These are phyloP conservation scores for Staurois parvus DNA, from an alignment of 2,797 vertebrate species.

Conservation along the genomic window DNA sequence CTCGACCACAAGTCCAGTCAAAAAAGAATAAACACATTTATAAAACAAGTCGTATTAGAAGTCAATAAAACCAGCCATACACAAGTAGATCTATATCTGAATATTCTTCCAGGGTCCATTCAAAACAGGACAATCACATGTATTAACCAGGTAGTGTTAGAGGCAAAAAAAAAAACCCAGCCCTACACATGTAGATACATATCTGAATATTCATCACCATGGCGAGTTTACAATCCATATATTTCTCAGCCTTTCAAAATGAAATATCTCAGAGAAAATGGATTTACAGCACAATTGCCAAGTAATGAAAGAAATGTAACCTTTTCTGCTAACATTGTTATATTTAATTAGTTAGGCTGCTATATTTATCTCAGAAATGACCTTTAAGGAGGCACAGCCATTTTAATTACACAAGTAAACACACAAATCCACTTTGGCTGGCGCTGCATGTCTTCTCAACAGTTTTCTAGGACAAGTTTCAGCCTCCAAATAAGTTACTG, in stretches of 20 bases:
- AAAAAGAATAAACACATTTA: no score
- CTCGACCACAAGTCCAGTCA: no score
- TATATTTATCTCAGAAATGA: conserved; percentile 40
- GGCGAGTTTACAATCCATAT: not conserved
- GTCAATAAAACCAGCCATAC: no score
- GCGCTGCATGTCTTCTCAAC: not conserved
- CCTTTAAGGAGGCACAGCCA: conserved; percentile 37
- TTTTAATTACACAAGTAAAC: conserved; percentile 47
- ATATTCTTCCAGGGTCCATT: no score
- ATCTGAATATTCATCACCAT: no score
- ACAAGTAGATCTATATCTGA: no score
- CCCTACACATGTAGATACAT: no score
- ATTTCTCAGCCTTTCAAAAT: conserved; percentile 4
- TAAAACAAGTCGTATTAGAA: no score
- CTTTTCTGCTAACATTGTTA: conserved; percentile 43
- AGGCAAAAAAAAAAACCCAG: no score
- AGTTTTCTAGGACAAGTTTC: not conserved
- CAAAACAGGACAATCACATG: no score
- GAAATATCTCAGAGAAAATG: not conserved
- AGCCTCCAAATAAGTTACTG: not conserved
- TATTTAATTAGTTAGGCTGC: conserved; percentile 34
- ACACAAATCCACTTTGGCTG: conserved; percentile 41
- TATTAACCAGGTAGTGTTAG: no score
- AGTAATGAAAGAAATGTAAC: conserved; percentile 32
- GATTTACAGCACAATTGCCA: conserved; percentile 1